phyloP scores from a whole-genome alignment of 2,113 vertebrate species.

The Nyctereutes procyonoides region DNA sequence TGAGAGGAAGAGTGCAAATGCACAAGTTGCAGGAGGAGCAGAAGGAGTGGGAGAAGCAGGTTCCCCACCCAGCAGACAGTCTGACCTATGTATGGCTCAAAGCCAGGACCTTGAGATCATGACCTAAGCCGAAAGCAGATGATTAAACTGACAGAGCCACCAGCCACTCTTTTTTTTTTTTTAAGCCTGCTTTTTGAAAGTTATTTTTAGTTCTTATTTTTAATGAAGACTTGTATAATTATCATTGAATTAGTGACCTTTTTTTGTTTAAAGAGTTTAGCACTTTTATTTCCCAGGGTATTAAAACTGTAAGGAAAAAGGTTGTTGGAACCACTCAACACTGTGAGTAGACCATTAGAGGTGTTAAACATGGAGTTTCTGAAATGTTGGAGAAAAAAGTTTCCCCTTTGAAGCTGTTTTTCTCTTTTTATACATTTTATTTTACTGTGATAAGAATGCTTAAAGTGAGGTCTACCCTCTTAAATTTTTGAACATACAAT shows the following conservation, averaged over 20 bases:
- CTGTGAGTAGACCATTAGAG: conserved; percentile 67
- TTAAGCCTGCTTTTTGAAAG: neutral
- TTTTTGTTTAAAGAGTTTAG: conserved; percentile 54
- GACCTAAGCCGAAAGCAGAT: neutral
- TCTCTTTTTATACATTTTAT: neutral
- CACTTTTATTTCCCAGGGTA: conserved; percentile 82
- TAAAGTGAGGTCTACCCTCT: neutral
- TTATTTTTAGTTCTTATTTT: neutral
- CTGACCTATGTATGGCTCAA: neutral
- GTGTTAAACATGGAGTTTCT: conserved; percentile 80
- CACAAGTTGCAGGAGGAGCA: too few relatives aligned
- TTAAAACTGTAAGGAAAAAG: conserved; percentile 83
- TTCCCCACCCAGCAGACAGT: neutral
- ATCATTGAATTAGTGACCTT: conserved; percentile 6
- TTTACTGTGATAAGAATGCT: neutral
- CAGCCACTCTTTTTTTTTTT: neutral
- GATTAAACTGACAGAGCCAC: neutral
- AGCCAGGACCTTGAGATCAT: neutral
- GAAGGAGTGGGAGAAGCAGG: too few relatives aligned
- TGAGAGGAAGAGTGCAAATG: too few relatives aligned
- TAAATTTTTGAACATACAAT: neutral
- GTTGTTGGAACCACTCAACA: conserved; percentile 57
- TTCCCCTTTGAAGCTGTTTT: conserved; percentile 25
- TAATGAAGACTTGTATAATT: conserved; percentile 31
- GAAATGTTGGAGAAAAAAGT: conserved; percentile 65